These are phyloP conservation scores for Oplegnathus fasciatus DNA, from an alignment of 2,113 vertebrate genomes.

Conservation along the genomic window DNA sequence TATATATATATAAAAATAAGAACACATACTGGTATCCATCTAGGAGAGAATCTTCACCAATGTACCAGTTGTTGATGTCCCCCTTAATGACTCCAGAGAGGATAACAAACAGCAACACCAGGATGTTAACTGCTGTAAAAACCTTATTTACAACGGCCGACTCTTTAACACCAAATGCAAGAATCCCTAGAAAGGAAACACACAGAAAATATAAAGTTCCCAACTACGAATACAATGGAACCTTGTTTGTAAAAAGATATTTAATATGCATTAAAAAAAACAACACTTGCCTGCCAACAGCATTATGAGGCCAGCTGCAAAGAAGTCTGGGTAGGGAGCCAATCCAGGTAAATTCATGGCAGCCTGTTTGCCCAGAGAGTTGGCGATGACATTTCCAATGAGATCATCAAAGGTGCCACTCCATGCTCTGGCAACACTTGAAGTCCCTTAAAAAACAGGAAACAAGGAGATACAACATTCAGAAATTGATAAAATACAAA, in stretches of 20 bases:
- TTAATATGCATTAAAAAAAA: neutral
- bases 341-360: slow-evolving; percentile 86
- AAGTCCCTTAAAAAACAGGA: slow-evolving; percentile 80
- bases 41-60: slow-evolving; percentile 74
- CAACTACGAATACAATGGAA: neutral
- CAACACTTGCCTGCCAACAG: slow-evolving; percentile 84
- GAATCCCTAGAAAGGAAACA: slow-evolving; percentile 81
- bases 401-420: slow-evolving; percentile 90
- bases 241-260: neutral
- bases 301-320: slow-evolving; percentile 88
- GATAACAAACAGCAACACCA: slow-evolving; percentile 88
- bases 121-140: slow-evolving; percentile 87
- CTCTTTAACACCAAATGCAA: slow-evolving; percentile 90
- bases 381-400: slow-evolving; percentile 83
- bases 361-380: slow-evolving; percentile 72
- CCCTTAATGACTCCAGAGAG: slow-evolving; percentile 88
- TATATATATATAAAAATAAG: neutral
- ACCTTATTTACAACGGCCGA: slow-evolving; percentile 88
- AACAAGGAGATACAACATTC: neutral
- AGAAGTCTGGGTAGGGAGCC: slow-evolving; percentile 88
- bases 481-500: neutral
- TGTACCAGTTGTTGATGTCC: slow-evolving; percentile 85
- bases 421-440: slow-evolving; percentile 90
- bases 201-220: neutral
- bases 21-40: slow-evolving; percentile 53